phyloP scores from a whole-genome alignment of 2,113 vertebrate genomes.

The Heterotilapia buettikoferi region DNA sequence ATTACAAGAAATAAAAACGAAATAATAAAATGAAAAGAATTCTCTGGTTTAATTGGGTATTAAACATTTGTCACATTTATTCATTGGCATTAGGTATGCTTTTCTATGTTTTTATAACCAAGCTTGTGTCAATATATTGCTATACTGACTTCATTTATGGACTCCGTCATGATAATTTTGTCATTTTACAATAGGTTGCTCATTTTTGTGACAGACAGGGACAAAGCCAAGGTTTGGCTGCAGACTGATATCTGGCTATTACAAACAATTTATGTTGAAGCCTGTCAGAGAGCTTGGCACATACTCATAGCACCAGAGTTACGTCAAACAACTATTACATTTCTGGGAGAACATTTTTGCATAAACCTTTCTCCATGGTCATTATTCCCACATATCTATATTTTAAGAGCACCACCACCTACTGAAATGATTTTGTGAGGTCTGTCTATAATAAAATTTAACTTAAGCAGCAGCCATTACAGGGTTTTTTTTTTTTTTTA shows the following conservation, averaged over 20 bases:
- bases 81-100: rapidly evolving
- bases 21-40: neutral
- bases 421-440: neutral
- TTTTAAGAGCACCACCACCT: neutral
- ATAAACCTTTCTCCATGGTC: neutral
- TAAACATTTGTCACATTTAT: neutral
- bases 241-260: neutral
- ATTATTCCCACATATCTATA: neutral
- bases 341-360: neutral
- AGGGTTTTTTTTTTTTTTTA: rapidly evolving
- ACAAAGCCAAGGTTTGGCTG: neutral
- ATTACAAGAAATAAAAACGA: rapidly evolving
- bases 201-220: neutral
- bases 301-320: neutral
- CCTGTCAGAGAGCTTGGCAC: neutral
- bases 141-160: neutral
- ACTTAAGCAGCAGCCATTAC: neutral
- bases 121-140: neutral
- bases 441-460: neutral
- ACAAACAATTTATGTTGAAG: neutral
- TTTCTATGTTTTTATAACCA: neutral
- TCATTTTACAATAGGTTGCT: neutral
- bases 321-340: neutral
- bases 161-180: neutral
- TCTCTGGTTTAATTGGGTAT: rapidly evolving